Base-by-base conservation (phyloP, 2,888 invertebrate species). In the Hylaea fasciaria region DNA sequence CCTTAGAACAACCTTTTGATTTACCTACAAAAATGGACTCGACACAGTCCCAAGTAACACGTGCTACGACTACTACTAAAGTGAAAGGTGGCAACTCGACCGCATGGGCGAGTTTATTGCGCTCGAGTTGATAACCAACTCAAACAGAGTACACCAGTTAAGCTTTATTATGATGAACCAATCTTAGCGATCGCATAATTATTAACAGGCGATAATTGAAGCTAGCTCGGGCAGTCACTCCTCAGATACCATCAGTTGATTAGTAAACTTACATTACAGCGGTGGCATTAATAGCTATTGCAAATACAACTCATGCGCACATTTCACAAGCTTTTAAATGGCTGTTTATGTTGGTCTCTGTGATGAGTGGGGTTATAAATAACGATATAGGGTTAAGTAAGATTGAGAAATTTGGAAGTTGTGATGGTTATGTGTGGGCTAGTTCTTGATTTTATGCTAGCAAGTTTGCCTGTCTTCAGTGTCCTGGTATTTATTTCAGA, bases 211-310 rank as follows among this genome's bases (percentile, higher is more conserved):
- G 32, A 45, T 60, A 46, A 54, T 60, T 45, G 45, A 50, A 50
- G 35, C 2, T 5, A 54, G 45, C 54, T n/a, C 40, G 12, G 17
- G 45, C 29, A 41, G 35, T 60, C 44, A 35, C 29, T 60, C 40
- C 50, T 43, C 12, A 29, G 50, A 60, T 55, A 40, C 40, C 41
- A 55, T 60, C 55, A 47, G 46, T 46, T 51, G 60, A 60, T 55
- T 60, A 53, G 60, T 46, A 47, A 55, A 60, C 55, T 35, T 46
- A 55, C 22, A 60, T 12, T 13, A 13, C 16, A 40, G 13, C 10
- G 29, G 28, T 13, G 22, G 16, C 55, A 11, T 40, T 60, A 60
- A 60, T 60, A 29, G 51, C 35, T 50, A 51, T 55, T 60, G 60
- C 51, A 43, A 60, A 51, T 46, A 50, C 39, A 45, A 32, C 17